These are phyloP conservation scores for Anarhynchus alexandrinus DNA, from an alignment of 2,113 vertebrate genomes.

Conservation along the genomic window DNA sequence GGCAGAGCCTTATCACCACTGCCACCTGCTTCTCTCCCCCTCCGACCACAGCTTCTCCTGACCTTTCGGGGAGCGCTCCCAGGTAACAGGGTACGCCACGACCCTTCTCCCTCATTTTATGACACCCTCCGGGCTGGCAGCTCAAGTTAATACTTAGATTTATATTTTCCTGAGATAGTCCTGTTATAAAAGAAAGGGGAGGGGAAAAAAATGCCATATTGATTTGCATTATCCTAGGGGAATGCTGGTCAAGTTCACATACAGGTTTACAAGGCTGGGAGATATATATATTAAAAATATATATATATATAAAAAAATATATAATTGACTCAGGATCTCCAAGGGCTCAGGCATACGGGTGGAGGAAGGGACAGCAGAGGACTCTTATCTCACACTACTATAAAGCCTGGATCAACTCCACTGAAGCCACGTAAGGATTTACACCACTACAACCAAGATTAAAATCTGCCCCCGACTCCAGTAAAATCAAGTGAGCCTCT, in stretches of 20 bases:
- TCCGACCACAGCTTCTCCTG: not conserved
- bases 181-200: not conserved
- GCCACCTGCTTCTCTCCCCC: not conserved
- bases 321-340: not conserved
- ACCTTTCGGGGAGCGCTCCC: not conserved
- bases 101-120: not conserved
- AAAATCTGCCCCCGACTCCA: not conserved
- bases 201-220: not conserved
- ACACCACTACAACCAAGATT: not conserved
- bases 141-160: slow-evolving; percentile 11
- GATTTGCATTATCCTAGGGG: slow-evolving; percentile 15
- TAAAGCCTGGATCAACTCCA: not conserved
- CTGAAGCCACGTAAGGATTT: not conserved
- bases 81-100: not conserved
- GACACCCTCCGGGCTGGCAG: not conserved
- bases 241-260: not conserved
- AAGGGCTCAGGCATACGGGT: not conserved
- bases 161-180: not conserved
- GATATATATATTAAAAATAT: not conserved
- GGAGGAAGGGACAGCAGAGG: not conserved
- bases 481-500: not conserved
- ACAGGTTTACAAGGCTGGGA: not conserved
- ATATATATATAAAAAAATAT: too few species aligned
- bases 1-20: not conserved
- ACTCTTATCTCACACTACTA: not conserved